A percentile compares a stretch with the other conserved stretches of the same genome.
Conservation (phyloP, 2,888 invertebrate genomes). For the Cordilura impudica region DNA sequence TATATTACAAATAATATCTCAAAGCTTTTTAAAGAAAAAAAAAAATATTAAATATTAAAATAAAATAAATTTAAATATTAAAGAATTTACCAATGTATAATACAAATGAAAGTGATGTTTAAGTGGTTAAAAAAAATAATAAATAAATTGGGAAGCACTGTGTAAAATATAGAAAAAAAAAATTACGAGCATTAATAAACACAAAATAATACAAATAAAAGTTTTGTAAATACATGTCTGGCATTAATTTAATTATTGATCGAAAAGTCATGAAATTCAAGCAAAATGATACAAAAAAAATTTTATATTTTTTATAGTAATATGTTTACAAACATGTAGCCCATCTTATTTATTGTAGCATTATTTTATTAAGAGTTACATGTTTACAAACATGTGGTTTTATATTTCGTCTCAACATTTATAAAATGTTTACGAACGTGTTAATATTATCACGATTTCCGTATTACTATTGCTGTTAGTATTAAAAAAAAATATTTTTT, state of each 20-base stretch:
- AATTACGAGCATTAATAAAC: constrained; percentile 2
- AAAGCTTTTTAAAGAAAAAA: constrained; percentile 52
- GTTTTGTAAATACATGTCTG: background rate
- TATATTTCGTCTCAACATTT: no score
- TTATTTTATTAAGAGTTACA: no score
- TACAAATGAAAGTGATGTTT: constrained; percentile 58
- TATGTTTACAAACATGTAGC: constrained; percentile 14
- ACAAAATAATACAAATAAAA: constrained; percentile 5
- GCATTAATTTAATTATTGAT: no score
- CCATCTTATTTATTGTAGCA: no score
- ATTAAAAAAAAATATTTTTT: no score
- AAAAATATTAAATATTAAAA: constrained; percentile 23
- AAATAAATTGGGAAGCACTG: constrained; percentile 49
- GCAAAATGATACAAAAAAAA: no score
- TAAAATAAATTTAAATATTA: constrained; percentile 10
- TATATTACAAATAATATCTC: constrained; percentile 42
- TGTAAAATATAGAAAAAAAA: constrained; percentile 34
- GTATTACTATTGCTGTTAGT: no score
- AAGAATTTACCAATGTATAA: constrained; percentile 48
- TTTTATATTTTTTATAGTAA: no score
- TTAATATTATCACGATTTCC: no score
- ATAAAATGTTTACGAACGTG: no score
- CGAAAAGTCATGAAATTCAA: no score
- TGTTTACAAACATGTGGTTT: no score
- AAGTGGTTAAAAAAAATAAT: background rate